Evolutionary conservation across 1,140 invertebrate genomes (phyloP).

Genomic region (Zaprionus davidi): DNA sequence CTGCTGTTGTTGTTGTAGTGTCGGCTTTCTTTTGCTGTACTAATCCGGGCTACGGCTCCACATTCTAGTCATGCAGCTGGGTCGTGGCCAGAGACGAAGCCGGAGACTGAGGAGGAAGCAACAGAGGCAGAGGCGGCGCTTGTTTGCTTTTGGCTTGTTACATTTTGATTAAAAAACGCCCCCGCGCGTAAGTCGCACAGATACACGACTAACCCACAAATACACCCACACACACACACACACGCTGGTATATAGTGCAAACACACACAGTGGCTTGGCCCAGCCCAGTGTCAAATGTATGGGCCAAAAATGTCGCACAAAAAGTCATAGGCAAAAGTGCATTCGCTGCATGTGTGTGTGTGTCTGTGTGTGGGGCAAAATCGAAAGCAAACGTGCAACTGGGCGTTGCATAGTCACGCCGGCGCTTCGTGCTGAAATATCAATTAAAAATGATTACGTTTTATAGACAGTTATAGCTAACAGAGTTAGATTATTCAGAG

Average conservation of each 20-base stretch:
- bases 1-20: conserved; percentile 36
- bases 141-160: conserved; percentile 83
- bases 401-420: conserved; percentile 31
- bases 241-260: conserved; percentile 3
- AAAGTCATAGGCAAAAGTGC: conserved; percentile 57
- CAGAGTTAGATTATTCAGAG: not conserved
- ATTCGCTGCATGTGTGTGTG: conserved; percentile 26
- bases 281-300: conserved; percentile 62
- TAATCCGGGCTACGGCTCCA: conserved; percentile 68
- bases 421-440: conserved; percentile 35
- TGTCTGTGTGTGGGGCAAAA: conserved; percentile 1
- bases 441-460: conserved; percentile 17
- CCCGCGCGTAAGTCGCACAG: conserved; percentile 70
- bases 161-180: conserved; percentile 83
- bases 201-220: conserved; percentile 46
- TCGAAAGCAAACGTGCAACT: conserved; percentile 33
- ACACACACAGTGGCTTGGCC: conserved; percentile 29
- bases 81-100: conserved; percentile 6
- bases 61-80: conserved; percentile 38
- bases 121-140: conserved; percentile 44
- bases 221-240: conserved; percentile 23
- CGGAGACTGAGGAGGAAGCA: conserved; percentile 6
- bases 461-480: conserved; percentile 13
- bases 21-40: conserved; percentile 71
- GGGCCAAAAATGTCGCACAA: conserved; percentile 70